These are phyloP conservation scores for Drosophila lutescens DNA, from an alignment of 2,888 invertebrate genomes.

Conservation along the genomic window DNA sequence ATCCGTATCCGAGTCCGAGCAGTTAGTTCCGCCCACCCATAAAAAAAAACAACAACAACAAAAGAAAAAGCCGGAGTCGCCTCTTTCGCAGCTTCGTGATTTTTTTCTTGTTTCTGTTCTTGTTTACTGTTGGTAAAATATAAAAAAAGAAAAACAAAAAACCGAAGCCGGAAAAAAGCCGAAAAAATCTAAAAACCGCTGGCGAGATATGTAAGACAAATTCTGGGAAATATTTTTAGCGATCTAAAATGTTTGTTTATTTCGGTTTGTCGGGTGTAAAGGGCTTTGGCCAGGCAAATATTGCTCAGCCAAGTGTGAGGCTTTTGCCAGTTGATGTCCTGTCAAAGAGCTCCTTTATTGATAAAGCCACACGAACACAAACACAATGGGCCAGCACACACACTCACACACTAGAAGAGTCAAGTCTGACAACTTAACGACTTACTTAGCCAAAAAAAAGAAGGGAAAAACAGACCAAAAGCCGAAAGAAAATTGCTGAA, in stretches of 20 bases:
- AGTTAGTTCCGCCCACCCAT: conserved; percentile 14
- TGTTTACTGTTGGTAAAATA: conserved; percentile 21
- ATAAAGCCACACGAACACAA: conserved; percentile 62
- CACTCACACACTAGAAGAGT: conserved; percentile 4
- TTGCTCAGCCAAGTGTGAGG: conserved; percentile 50
- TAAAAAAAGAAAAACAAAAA: conserved; percentile 5
- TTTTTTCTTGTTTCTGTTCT: conserved; percentile 26
- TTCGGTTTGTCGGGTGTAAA: neutral
- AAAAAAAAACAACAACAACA: neutral
- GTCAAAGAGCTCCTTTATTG: conserved; percentile 62
- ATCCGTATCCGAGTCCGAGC: conserved; percentile 20
- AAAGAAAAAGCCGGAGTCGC: conserved; percentile 7
- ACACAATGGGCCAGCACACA: conserved; percentile 10
- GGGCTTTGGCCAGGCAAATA: conserved; percentile 27
- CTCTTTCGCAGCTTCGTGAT: conserved; percentile 1
- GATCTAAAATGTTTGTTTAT: conserved; percentile 2
- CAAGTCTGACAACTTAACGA: conserved; percentile 75
- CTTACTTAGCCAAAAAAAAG: conserved; percentile 71
- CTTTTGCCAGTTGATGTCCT: conserved; percentile 49
- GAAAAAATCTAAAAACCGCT: conserved; percentile 5
- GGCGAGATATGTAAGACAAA: conserved; percentile 27
- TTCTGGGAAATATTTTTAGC: conserved; percentile 9
- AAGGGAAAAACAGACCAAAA: conserved; percentile 1
- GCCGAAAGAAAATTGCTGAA: conserved; percentile 26
- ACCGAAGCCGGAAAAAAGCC: neutral